These are phyloP conservation scores for Byasa hedistus DNA, from an alignment of 2,888 invertebrate species.

Conservation along the genomic window DNA sequence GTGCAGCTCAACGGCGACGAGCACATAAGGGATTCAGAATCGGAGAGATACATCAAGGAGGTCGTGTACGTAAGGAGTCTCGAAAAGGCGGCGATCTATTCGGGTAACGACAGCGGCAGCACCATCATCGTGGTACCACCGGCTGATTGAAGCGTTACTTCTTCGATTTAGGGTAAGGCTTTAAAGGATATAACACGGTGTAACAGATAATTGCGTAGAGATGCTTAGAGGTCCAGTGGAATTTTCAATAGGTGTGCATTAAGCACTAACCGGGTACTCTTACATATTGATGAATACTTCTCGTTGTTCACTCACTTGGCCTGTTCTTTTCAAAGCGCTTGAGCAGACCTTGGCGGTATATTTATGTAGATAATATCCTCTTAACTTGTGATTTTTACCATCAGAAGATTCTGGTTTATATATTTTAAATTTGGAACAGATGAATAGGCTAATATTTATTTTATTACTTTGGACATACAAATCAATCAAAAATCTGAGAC, in stretches of 20 bases:
- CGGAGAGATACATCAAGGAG: slow-evolving; percentile 57
- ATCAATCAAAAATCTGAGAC: background rate
- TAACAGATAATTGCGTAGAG: background rate
- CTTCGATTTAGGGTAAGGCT: slow-evolving; percentile 28
- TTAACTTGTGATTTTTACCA: slow-evolving; percentile 26
- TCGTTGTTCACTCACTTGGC: background rate
- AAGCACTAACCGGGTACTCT: background rate
- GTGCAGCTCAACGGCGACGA: slow-evolving; percentile 69
- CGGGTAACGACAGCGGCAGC: slow-evolving; percentile 65
- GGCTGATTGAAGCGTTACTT: slow-evolving; percentile 57
- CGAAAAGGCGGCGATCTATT: slow-evolving; percentile 63
- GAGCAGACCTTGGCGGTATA: slow-evolving; percentile 41
- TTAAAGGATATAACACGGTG: background rate
- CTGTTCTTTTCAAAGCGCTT: slow-evolving; percentile 48
- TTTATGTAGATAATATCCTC: slow-evolving; percentile 34
- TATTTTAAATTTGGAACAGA: background rate
- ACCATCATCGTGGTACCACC: slow-evolving; percentile 72
- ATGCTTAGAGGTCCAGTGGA: background rate
- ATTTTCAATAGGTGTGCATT: background rate
- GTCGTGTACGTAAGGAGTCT: slow-evolving; percentile 60
- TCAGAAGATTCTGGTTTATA: background rate
- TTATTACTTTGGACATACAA: background rate
- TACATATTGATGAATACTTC: background rate
- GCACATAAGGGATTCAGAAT: slow-evolving; percentile 48
- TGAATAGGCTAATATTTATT: background rate